These are phyloP conservation scores for Caenorhabditis sp. DNA, from an alignment of 2,888 invertebrate species.

Conservation along the genomic window DNA sequence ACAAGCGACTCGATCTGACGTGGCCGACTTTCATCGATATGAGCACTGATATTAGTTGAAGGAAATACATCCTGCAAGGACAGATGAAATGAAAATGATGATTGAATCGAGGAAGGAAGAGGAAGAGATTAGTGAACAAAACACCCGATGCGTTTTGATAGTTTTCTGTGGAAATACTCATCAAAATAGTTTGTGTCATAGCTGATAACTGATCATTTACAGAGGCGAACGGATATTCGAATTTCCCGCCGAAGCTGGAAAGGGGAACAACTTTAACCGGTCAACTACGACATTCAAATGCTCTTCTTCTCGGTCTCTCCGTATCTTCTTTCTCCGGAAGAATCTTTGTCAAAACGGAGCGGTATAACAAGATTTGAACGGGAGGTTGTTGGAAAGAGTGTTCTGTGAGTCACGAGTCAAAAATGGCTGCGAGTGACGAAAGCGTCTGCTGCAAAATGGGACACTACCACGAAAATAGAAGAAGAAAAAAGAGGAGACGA, in stretches of 20 bases:
- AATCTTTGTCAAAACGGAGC: background rate
- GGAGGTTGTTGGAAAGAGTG: background rate
- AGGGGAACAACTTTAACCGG: background rate
- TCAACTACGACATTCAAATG: background rate
- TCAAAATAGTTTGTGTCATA: no score
- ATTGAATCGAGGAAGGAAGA: no score
- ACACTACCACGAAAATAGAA: conserved; percentile 2
- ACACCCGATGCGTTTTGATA: no score
- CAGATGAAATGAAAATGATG: background rate
- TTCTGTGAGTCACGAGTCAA: background rate
- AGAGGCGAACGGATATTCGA: conserved; percentile 9
- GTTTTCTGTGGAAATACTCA: no score
- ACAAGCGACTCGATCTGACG: conserved; percentile 30
- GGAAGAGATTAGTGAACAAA: no score
- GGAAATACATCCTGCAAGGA: conserved; percentile 36
- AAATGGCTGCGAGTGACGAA: background rate
- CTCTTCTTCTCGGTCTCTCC: background rate
- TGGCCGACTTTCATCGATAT: conserved; percentile 58
- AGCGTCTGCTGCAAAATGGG: background rate
- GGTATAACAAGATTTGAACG: conserved; percentile 14
- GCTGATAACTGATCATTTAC: background rate
- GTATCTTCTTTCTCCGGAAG: background rate
- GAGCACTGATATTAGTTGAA: conserved; percentile 52
- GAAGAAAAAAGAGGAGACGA: background rate
- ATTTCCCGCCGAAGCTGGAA: conserved; percentile 12